A percentile compares a stretch with the other conserved stretches of the same genome.
These are phyloP conservation scores for Hippocampus barbouri DNA, from an alignment of 2,113 vertebrate genomes.

Conservation along the genomic window DNA sequence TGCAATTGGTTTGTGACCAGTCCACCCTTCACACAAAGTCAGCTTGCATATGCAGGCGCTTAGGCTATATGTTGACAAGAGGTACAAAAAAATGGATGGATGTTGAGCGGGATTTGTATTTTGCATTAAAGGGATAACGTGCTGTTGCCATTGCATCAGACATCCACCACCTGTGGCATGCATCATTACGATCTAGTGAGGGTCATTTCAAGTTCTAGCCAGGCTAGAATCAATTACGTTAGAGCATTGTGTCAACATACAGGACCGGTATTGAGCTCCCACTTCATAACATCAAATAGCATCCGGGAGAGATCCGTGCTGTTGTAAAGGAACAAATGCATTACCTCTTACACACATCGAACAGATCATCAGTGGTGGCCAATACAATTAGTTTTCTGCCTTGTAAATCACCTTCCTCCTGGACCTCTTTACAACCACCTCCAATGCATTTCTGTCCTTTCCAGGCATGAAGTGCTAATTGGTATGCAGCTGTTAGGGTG, in stretches of 20 bases:
- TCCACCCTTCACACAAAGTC: no score
- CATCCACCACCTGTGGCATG: no score
- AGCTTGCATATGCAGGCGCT: no score
- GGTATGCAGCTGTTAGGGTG: slow-evolving; percentile 17
- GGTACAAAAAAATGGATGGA: not conserved
- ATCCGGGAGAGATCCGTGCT: slow-evolving; percentile 3
- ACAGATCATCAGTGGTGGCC: slow-evolving; percentile 5
- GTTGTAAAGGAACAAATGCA: not conserved
- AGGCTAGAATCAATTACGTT: not conserved
- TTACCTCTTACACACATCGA: slow-evolving; percentile 23
- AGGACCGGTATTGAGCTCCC: not conserved
- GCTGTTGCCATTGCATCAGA: no score
- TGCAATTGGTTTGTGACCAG: no score
- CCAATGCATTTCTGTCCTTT: slow-evolving; percentile 10
- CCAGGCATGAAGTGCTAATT: slow-evolving; percentile 12
- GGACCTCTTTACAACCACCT: slow-evolving; percentile 16
- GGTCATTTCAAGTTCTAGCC: not conserved
- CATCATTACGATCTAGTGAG: no score
- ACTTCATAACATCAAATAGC: slow-evolving; percentile 27
- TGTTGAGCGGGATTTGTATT: no score
- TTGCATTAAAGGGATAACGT: no score
- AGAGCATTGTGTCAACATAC: not conserved
- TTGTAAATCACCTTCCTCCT: slow-evolving; percentile 15
- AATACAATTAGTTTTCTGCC: slow-evolving; percentile 27
- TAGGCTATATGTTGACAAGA: no score